Evolutionary conservation across 2,797 vertebrate species (phyloP).

Genomic region (Thaleichthys pacificus): DNA sequence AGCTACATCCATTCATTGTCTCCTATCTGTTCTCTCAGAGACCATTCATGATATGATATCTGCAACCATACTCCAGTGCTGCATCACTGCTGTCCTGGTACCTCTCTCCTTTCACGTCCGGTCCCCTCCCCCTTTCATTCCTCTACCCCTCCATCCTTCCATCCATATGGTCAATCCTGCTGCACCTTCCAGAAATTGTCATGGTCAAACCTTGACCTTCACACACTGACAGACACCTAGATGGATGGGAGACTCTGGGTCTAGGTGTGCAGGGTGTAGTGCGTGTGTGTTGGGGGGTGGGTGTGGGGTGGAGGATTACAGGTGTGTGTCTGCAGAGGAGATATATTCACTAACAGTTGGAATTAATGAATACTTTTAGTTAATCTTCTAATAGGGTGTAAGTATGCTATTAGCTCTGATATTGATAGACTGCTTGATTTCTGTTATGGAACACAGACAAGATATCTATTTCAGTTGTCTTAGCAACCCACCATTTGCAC

Average conservation of each 20-base stretch:
- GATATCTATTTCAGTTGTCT: slow-evolving; percentile 2
- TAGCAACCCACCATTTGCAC: not conserved
- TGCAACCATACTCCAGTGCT: too few relatives aligned
- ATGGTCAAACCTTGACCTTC: slow-evolving; percentile 34
- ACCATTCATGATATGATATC: too few relatives aligned
- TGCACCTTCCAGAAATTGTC: slow-evolving; percentile 28
- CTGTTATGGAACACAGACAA: not conserved
- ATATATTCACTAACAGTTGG: too few relatives aligned
- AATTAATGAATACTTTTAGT: too few relatives aligned
- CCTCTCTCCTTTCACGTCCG: too few relatives aligned
- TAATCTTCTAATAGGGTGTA: too few relatives aligned
- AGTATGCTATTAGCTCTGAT: not conserved
- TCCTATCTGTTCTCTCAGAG: too few relatives aligned
- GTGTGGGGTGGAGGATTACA: not conserved
- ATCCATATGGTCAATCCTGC: not conserved
- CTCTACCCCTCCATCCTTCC: not conserved
- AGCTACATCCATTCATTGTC: too few relatives aligned
- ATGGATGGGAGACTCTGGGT: not conserved
- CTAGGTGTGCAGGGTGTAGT: too few relatives aligned
- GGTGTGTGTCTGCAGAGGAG: not conserved
- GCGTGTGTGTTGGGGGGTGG: not conserved
- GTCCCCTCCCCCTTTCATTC: too few relatives aligned
- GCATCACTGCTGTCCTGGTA: too few relatives aligned
- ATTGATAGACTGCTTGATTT: not conserved
- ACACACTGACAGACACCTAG: slow-evolving; percentile 5